These are phyloP conservation scores for Zoanthus sociatus DNA, from an alignment of 92 coral and sea anemone genomes.

Conservation along the genomic window DNA sequence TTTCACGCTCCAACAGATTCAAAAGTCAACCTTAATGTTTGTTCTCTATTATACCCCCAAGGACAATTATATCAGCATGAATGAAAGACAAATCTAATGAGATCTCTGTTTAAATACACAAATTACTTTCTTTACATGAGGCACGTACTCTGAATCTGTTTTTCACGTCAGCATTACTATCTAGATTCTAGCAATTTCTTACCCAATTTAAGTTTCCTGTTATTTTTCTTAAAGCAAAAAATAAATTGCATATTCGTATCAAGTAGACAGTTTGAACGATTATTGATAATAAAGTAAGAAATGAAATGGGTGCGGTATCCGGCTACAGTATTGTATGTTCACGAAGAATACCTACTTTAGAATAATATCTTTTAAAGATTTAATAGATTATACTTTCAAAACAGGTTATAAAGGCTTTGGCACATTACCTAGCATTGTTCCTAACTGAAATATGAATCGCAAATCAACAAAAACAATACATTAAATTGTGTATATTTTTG, in stretches of 20 bases:
- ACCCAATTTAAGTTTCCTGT: neutral
- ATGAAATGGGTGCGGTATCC: neutral
- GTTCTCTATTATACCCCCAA: neutral
- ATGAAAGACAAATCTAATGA: neutral
- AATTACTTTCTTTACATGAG: neutral
- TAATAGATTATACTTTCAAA: too few relatives aligned
- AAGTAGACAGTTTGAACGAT: neutral
- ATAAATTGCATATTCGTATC: neutral
- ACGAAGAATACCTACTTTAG: too few relatives aligned
- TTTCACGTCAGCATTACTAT: neutral
- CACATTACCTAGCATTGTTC: too few relatives aligned
- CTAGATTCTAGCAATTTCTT: neutral
- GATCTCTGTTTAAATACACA: neutral
- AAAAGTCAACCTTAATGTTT: neutral
- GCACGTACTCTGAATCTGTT: neutral
- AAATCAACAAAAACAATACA: too few relatives aligned
- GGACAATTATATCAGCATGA: neutral
- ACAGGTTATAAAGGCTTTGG: too few relatives aligned
- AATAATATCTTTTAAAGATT: too few relatives aligned
- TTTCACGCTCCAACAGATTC: slow-evolving; percentile 4
- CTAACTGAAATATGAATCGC: too few relatives aligned
- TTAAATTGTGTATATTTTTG: too few relatives aligned
- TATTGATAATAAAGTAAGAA: neutral
- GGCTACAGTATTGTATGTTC: neutral
- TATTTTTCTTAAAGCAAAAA: neutral